These are phyloP conservation scores for Alectura lathami DNA, from an alignment of 2,113 vertebrate genomes.

Conservation along the genomic window DNA sequence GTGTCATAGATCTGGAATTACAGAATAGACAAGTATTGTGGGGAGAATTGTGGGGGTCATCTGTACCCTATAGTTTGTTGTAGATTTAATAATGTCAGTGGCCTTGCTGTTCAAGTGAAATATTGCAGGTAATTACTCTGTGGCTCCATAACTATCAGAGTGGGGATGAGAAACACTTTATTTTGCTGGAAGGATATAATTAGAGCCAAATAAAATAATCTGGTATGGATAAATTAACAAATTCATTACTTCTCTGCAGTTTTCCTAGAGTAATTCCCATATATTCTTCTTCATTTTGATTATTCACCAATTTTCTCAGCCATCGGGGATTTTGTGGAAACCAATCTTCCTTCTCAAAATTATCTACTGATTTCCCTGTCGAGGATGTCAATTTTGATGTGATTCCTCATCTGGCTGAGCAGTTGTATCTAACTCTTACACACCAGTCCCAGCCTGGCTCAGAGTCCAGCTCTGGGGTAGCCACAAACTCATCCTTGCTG, in stretches of 20 bases:
- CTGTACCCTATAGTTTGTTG: not conserved
- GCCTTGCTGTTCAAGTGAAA: not conserved
- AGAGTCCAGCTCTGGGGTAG: not conserved
- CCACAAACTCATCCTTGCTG: not conserved
- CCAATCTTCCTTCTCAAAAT: not conserved
- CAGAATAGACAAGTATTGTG: not conserved
- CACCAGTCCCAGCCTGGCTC: not conserved
- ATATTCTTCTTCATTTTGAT: not conserved
- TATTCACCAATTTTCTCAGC: not conserved
- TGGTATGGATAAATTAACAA: not conserved
- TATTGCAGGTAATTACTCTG: not conserved
- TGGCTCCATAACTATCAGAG: not conserved
- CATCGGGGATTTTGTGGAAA: not conserved
- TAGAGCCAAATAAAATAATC: not conserved
- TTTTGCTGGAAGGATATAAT: not conserved
- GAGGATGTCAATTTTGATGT: not conserved
- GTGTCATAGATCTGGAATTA: not conserved
- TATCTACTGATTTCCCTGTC: not conserved
- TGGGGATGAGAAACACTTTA: not conserved
- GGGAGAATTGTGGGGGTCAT: not conserved
- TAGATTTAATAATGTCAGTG: not conserved
- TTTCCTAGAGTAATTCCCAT: not conserved
- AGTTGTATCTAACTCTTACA: not conserved
- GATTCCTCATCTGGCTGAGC: not conserved
- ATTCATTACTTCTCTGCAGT: not conserved